Evolutionary conservation across 1,140 invertebrate species (phyloP).

Genomic region (Temnothorax curvispinosus): DNA sequence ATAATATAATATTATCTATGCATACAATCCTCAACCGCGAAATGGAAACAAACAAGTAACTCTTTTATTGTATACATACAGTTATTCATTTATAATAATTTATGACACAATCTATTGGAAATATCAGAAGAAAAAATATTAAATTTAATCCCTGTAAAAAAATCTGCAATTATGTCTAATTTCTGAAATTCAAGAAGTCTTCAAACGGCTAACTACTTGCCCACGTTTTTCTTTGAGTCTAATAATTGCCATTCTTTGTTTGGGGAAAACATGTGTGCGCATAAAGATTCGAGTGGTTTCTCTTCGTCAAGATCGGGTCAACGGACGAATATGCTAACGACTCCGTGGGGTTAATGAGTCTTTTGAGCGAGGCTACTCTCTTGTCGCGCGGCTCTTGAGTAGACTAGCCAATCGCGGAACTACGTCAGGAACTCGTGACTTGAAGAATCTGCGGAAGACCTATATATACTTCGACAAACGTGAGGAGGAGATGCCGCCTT

Average conservation of each 20-base stretch:
- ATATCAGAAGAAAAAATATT: not conserved
- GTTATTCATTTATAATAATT: not conserved
- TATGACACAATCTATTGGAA: not conserved
- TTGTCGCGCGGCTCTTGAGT: conserved; percentile 36
- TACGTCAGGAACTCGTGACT: conserved; percentile 47
- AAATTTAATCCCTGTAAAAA: conserved; percentile 5
- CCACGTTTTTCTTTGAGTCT: conserved; percentile 21
- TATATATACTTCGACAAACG: conserved; percentile 2
- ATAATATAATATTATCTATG: not conserved
- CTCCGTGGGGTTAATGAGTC: conserved; percentile 78
- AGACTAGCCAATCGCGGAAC: conserved; percentile 49
- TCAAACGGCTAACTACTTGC: conserved; percentile 10
- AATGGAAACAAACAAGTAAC: not conserved
- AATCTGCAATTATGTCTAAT: conserved; percentile 36
- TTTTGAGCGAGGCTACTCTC: conserved; percentile 57
- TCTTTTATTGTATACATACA: not conserved
- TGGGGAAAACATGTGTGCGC: conserved; percentile 64
- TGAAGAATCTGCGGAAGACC: conserved; percentile 41
- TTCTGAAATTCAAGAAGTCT: not conserved
- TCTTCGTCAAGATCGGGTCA: conserved; percentile 63
- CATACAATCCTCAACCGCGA: not conserved
- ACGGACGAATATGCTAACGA: conserved; percentile 78
- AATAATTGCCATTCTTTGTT: conserved; percentile 73
- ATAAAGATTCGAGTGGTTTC: conserved; percentile 74
- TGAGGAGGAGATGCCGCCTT: not conserved